These are phyloP conservation scores for Xiphophorus couchianus DNA, from an alignment of 2,113 vertebrate species.

Conservation along the genomic window DNA sequence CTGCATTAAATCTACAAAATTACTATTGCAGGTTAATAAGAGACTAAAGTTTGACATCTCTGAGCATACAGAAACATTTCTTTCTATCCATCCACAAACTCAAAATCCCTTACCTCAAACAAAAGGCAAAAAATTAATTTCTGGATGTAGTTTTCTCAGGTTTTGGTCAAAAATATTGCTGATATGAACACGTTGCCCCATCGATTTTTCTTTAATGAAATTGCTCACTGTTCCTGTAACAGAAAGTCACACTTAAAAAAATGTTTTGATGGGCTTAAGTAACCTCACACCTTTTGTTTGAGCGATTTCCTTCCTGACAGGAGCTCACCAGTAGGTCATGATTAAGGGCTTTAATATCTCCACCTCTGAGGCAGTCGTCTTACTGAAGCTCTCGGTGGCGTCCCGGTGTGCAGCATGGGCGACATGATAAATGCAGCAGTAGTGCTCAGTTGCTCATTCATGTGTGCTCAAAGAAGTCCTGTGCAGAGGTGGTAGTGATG, in stretches of 20 bases:
- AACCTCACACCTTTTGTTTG: neutral
- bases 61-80: neutral
- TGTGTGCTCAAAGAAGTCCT: constrained; percentile 49
- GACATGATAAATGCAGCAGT: constrained; percentile 60
- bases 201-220: neutral
- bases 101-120: neutral
- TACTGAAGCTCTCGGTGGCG: constrained; percentile 3
- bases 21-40: neutral
- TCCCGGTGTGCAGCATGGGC: constrained; percentile 13
- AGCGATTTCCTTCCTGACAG: constrained; percentile 17
- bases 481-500: constrained; percentile 52
- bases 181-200: neutral
- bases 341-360: constrained; percentile 26
- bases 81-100: neutral
- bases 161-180: neutral
- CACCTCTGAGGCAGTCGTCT: constrained; percentile 47
- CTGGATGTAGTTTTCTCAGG: constrained; percentile 8
- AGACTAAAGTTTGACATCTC: neutral
- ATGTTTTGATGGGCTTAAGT: neutral
- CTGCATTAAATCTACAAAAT: neutral
- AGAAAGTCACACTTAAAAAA: neutral
- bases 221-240: constrained; percentile 17
- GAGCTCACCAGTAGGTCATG: constrained; percentile 27
- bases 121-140: constrained; percentile 11
- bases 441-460: constrained; percentile 47